phyloP scores from a whole-genome alignment of 2,797 vertebrate species.

The Labeo calbasu region DNA sequence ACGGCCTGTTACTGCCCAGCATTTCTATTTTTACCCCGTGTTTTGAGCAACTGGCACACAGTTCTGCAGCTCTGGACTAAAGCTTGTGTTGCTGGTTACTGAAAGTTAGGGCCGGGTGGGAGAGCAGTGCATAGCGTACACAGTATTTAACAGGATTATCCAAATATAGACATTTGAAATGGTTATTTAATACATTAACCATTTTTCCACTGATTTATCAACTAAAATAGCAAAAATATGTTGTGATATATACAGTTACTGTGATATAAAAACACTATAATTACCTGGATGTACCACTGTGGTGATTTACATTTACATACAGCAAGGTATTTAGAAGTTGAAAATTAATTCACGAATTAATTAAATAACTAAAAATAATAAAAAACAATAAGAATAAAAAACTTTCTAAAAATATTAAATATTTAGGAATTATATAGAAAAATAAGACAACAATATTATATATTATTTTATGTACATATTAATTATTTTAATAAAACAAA shows the following conservation, averaged over 20 bases:
- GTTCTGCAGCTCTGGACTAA: background rate
- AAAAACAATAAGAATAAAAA: too few species aligned
- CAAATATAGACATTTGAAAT: background rate
- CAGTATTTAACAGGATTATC: background rate
- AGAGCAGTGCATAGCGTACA: background rate
- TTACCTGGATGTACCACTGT: background rate
- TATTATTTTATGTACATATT: background rate
- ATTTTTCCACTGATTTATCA: background rate
- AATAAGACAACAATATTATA: background rate
- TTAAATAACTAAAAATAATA: too few species aligned
- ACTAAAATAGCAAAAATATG: background rate
- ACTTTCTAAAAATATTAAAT: too few species aligned
- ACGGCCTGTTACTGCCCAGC: slow-evolving; percentile 22
- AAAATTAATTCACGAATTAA: background rate
- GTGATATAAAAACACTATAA: background rate
- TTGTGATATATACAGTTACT: background rate
- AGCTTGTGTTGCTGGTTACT: background rate
- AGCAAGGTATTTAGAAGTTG: background rate
- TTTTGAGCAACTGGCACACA: slow-evolving; percentile 30
- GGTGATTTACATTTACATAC: background rate
- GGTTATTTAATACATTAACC: background rate
- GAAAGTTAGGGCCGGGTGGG: background rate
- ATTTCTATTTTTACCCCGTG: slow-evolving; percentile 45
- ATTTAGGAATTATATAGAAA: background rate
- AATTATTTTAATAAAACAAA: background rate